A percentile compares a stretch with the other conserved stretches of the same genome.
These are phyloP conservation scores for Vanessa atalanta DNA, from an alignment of 1,140 invertebrate genomes.

Conservation along the genomic window DNA sequence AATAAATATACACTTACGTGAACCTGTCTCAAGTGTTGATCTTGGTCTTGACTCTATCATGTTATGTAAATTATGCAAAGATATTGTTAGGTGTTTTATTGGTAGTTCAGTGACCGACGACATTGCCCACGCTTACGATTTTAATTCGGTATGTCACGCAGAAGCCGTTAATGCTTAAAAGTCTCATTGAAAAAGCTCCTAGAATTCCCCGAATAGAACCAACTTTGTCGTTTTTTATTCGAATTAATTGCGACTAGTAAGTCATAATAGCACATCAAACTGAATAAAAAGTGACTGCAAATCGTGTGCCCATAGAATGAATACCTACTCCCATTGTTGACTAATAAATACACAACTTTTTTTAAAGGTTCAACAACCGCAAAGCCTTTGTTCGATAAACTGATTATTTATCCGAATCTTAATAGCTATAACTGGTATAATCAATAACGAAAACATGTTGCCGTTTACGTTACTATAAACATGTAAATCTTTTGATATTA, in stretches of 20 bases:
- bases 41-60: conserved; percentile 67
- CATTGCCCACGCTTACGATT: conserved; percentile 48
- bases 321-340: conserved; percentile 59
- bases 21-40: conserved; percentile 68
- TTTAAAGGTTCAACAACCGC: conserved; percentile 63
- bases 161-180: neutral
- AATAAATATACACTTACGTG: conserved; percentile 62
- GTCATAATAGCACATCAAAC: conserved; percentile 16
- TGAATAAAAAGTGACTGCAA: conserved; percentile 20
- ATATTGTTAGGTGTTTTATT: conserved; percentile 63
- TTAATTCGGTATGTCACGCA: conserved; percentile 37
- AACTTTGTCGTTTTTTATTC: conserved; percentile 1
- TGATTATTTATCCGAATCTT: conserved; percentile 56
- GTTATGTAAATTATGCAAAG: conserved; percentile 76
- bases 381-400: conserved; percentile 61
- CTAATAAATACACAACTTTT: conserved; percentile 52
- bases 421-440: conserved; percentile 51
- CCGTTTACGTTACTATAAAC: conserved; percentile 17
- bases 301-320: conserved; percentile 54
- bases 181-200: conserved; percentile 15
- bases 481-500: conserved; percentile 15
- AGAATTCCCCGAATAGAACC: neutral
- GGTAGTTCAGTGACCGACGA: conserved; percentile 63
- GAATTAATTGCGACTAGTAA: neutral
- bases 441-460: conserved; percentile 38